Conservation (phyloP, 2,888 invertebrate genomes). For the Zaprionus bogoriensis region DNA sequence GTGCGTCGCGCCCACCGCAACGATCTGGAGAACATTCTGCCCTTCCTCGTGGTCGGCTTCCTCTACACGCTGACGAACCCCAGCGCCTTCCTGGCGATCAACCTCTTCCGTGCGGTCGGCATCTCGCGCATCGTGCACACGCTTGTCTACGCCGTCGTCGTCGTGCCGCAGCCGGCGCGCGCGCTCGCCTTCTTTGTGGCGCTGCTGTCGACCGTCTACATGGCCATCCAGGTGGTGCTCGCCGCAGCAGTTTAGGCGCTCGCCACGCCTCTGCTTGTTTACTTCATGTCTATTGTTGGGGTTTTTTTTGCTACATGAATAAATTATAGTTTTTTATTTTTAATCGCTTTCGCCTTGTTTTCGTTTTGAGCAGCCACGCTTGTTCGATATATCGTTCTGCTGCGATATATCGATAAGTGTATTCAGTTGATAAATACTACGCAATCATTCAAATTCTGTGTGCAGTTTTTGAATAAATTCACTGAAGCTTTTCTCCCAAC, state of each 20-base stretch:
- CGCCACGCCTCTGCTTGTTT: not conserved
- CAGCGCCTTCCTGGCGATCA: constrained; percentile 82
- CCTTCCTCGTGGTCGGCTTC: constrained; percentile 84
- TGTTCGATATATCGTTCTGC: no score
- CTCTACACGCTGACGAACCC: constrained; percentile 84
- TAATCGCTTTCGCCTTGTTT: not conserved
- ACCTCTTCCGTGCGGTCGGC: constrained; percentile 84
- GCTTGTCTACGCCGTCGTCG: constrained; percentile 84
- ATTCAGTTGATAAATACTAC: no score
- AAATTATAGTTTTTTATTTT: not conserved
- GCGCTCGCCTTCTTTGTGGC: constrained; percentile 83
- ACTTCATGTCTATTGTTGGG: not conserved
- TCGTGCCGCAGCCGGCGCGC: constrained; percentile 84
- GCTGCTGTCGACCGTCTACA: constrained; percentile 82
- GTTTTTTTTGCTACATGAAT: not conserved
- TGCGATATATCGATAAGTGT: not conserved
- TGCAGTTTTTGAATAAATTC: no score
- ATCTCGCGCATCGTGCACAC: constrained; percentile 84
- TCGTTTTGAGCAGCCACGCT: no score
- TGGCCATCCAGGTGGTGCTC: constrained; percentile 82
- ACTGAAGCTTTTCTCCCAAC: no score
- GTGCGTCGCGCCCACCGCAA: constrained; percentile 85
- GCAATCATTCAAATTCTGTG: no score
- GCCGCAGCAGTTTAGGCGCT: constrained; percentile 57
- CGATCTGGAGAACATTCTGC: constrained; percentile 86